Conservation (phyloP, 2,113 vertebrate genomes). For the Catharus bicknelli region DNA sequence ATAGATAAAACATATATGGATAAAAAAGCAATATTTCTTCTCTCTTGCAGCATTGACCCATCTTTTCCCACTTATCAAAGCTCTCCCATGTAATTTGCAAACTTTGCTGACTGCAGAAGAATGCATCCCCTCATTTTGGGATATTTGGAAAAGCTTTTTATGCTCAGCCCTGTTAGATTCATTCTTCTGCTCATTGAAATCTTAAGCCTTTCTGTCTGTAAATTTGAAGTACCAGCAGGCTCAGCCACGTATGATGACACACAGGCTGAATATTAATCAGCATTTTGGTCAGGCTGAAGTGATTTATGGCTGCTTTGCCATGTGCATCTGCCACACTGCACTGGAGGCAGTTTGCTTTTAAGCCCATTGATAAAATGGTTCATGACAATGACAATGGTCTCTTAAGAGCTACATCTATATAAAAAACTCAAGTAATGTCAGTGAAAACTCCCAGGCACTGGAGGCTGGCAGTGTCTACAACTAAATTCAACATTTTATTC, state of each 20-base stretch:
- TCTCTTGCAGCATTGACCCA: background rate
- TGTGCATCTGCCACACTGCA: background rate
- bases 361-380: background rate
- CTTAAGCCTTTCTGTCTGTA: background rate
- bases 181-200: background rate
- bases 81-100: background rate
- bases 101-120: background rate
- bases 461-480: background rate
- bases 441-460: background rate
- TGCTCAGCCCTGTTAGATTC: background rate
- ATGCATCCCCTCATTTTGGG: background rate
- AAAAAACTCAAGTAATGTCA: background rate
- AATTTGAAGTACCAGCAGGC: background rate
- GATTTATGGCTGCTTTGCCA: background rate
- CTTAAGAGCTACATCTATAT: background rate
- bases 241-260: background rate
- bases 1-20: background rate
- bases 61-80: background rate
- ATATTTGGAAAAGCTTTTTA: background rate
- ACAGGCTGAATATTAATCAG: constrained; percentile 25
- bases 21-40: background rate
- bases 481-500: background rate
- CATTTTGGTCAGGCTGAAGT: background rate
- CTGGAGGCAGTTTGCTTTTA: background rate
- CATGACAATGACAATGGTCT: background rate